Evolutionary conservation across 2,888 invertebrate species (phyloP), one percentile per base, ranked within the genome.

Genomic region (Silvanus unidentatus): DNA sequence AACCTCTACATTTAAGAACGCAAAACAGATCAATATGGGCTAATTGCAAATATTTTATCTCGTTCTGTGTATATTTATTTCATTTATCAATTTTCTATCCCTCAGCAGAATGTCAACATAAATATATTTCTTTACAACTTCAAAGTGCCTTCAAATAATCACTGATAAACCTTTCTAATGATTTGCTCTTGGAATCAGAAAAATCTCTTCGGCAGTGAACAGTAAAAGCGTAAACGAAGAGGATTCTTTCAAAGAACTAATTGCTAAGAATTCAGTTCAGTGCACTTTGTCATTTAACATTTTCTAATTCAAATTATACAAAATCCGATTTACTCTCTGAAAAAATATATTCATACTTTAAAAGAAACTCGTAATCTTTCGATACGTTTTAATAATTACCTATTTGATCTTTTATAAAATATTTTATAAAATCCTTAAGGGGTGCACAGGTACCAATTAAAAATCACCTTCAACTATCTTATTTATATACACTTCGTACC

Each of bases 161-260:
- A 69, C 64, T 65, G 68, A 68, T 71, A 70, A 70, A 70, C 68
- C 68, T 65, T 65, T 66, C 70, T 71, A 71, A 72, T 70, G 71
- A 69, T 70, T 67, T 68, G 65, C 69, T 55, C 57, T 55, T 54
- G n/a, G 60, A 65, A 65, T 65, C 64, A 59, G 62, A 67, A 69
- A 70, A 70, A 68, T 68, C 65, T 62, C 16, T 48, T 52, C 58
- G 58, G 53, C 48, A 60, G 59, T 57, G 58, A 37, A 62, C 58
- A 66, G 30, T 39, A 64, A 66, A 66, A 65, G 64, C 66, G 65
- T 63, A 65, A 68, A 66, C 64, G 64, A 55, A 56, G 32, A 22
- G 59, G 59, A 64, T 65, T 63, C 65, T 68, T 68, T 71, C 65
- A 70, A 66, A 65, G 68, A 67, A 69, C 69, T 70, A 71, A 71